These are phyloP conservation scores for Agrotis segetum DNA, from an alignment of 2,888 invertebrate genomes.

Conservation along the genomic window DNA sequence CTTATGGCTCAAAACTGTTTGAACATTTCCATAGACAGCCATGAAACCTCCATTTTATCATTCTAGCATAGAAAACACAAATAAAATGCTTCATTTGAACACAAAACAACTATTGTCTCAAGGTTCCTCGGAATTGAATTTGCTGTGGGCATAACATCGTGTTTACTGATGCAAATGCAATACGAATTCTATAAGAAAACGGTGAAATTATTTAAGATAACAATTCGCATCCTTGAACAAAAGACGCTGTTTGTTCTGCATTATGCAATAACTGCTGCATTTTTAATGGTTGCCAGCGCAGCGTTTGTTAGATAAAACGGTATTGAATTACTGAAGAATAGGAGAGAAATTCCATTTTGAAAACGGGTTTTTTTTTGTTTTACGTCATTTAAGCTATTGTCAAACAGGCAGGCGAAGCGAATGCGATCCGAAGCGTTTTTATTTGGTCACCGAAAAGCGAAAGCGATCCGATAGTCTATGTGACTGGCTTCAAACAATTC, in stretches of 20 bases:
- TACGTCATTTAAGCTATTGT: too few species aligned
- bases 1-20: too few species aligned
- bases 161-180: constrained; percentile 36
- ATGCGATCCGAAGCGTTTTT: too few species aligned
- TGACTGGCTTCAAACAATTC: too few species aligned
- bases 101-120: constrained; percentile 21
- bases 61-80: too few species aligned
- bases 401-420: too few species aligned
- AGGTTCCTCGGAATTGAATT: constrained; percentile 26
- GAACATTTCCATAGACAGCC: too few species aligned
- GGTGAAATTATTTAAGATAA: constrained; percentile 17
- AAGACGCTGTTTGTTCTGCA: neutral
- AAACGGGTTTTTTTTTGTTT: too few species aligned
- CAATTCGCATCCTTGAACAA: neutral
- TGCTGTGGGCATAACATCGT: constrained; percentile 2
- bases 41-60: too few species aligned
- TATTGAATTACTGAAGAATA: neutral
- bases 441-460: too few species aligned
- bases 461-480: too few species aligned
- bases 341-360: too few species aligned
- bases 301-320: neutral
- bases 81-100: constrained; percentile 13
- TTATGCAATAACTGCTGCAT: constrained; percentile 6
- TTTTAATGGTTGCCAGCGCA: neutral
- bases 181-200: constrained; percentile 35